Evolutionary conservation across 2,888 invertebrate species (phyloP), one percentile per base, ranked within the genome.

Genomic region (Holacanthella duospinosa): DNA sequence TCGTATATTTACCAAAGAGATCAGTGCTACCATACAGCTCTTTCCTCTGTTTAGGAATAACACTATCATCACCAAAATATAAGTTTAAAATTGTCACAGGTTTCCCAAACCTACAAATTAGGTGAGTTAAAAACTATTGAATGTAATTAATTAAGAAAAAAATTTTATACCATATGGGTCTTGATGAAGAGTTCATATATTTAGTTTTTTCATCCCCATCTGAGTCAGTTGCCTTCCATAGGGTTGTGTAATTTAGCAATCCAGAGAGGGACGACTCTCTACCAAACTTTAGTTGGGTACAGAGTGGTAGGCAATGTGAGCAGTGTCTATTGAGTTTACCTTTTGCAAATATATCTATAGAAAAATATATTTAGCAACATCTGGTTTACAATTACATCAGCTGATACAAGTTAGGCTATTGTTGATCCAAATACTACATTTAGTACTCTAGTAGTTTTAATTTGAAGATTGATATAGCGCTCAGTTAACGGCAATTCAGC

Each of bases 251-350:
- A 2, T 61, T 57, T 55, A 79, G 79, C 27, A 88, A 78, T 2
- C 79, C 80, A 2, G 85, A 83, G 0, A 81, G 78, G 56, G 85
- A 84, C 48, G 84, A 77, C 6, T 82, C 80, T 57, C 84, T 82
- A 24, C 78, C 78, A 75, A 66, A 71, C 21, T 60, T 55, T 4
- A 71, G 66, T 62, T 71, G 68, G 1, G 66, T 61, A 27, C 71
- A 71, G 9, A 66, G 56, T 19, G 67, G 59, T 3, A 65, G 58
- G 29, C 71, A 71, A 1, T 57, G 6, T 1, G n/a, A 21, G 29
- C 65, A 65, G 19, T 16, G 26, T 16, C 19, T 61, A 21, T 54
- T 56, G 2, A 60, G n/a, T 1, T 60, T 60, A 29, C 48, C 48
- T 21, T 4, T 48, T 48, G 48, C 48, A 48, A 48, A 21, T 21